phyloP scores from a whole-genome alignment of 2,113 vertebrate species.

The Nothoprocta perdicaria region DNA sequence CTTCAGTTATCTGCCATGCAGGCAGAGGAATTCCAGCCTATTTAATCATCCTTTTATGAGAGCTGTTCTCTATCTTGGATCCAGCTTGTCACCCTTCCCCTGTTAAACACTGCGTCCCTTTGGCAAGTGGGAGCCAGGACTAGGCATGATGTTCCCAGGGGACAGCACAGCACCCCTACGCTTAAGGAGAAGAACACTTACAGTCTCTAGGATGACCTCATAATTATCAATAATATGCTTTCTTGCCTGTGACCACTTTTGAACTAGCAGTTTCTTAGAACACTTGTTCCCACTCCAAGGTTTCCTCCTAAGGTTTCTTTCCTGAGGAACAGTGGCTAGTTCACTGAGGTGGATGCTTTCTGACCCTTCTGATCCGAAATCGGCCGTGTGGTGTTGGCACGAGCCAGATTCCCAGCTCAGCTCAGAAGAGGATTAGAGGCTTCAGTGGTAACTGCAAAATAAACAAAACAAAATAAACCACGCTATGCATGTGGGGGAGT shows the following conservation, averaged over 20 bases:
- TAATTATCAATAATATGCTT: neutral
- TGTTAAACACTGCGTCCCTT: neutral
- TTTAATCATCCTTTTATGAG: neutral
- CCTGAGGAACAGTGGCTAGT: neutral
- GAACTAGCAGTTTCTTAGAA: neutral
- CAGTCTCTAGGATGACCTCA: neutral
- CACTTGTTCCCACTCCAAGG: neutral
- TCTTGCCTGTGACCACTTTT: accelerated
- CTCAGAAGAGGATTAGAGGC: neutral
- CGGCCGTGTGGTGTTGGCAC: neutral
- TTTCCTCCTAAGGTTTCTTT: neutral
- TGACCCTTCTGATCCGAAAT: neutral
- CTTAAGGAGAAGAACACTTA: neutral
- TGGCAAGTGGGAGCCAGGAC: neutral
- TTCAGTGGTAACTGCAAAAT: neutral
- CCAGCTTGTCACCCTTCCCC: neutral
- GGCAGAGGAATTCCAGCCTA: neutral
- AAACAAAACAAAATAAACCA: accelerated
- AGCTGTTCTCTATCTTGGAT: slow-evolving; percentile 24
- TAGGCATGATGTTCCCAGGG: neutral
- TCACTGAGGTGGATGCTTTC: neutral
- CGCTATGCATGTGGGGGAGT: accelerated
- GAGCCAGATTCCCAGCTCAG: neutral
- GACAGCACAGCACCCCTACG: neutral
- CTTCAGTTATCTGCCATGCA: slow-evolving; percentile 44